Conservation (phyloP, 2,888 invertebrate species). For the Venusia cambrica region DNA sequence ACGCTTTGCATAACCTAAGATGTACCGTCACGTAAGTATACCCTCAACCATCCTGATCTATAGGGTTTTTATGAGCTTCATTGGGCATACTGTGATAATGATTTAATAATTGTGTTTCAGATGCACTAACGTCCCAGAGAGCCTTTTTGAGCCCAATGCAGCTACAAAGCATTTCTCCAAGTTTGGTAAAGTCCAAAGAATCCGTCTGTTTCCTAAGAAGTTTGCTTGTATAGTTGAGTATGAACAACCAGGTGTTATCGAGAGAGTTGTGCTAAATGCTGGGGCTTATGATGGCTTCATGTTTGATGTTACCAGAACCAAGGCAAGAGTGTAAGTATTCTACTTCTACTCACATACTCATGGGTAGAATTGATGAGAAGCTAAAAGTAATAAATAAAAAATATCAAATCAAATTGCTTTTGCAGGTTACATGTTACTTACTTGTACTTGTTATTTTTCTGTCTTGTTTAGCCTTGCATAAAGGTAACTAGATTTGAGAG, state of each 20-base stretch:
- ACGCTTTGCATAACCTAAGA: constrained; percentile 50
- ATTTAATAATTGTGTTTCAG: constrained; percentile 48
- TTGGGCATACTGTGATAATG: background rate
- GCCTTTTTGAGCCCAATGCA: constrained; percentile 79
- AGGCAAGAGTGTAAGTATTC: constrained; percentile 56
- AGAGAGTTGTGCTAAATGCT: constrained; percentile 81
- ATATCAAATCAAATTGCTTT: too few relatives aligned
- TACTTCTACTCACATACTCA: too few relatives aligned
- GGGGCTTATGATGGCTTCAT: constrained; percentile 82
- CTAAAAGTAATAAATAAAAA: too few relatives aligned
- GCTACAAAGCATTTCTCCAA: constrained; percentile 85
- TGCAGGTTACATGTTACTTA: too few relatives aligned
- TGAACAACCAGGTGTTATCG: constrained; percentile 80
- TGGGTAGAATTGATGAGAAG: too few relatives aligned
- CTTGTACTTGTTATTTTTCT: too few relatives aligned
- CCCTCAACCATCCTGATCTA: background rate
- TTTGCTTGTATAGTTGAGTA: constrained; percentile 86
- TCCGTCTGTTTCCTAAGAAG: constrained; percentile 83
- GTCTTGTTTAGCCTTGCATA: too few relatives aligned
- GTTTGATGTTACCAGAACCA: constrained; percentile 82
- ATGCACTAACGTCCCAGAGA: constrained; percentile 84
- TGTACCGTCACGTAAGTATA: constrained; percentile 66
- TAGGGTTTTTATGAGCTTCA: background rate
- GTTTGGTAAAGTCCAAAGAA: constrained; percentile 85
- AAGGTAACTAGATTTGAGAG: too few relatives aligned